phyloP scores from a whole-genome alignment of 2,797 vertebrate genomes.

The Rhabdomys pumilio region DNA sequence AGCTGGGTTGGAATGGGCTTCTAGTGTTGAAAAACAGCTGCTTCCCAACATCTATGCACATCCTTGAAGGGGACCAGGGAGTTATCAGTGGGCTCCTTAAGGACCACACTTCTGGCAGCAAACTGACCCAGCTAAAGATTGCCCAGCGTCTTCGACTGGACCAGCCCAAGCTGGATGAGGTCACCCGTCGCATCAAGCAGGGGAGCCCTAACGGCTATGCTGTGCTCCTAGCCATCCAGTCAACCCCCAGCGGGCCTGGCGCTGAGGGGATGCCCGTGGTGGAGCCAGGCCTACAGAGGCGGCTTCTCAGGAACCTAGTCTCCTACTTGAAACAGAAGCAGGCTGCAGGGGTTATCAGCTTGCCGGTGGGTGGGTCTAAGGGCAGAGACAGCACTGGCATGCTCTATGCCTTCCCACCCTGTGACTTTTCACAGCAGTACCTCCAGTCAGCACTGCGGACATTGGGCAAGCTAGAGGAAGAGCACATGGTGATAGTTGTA shows the following conservation, averaged over 20 bases:
- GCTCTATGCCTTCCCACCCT: constrained; percentile 98
- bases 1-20: constrained; percentile 96
- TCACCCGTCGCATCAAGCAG: constrained; percentile 95
- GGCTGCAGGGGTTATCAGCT: constrained; percentile 98
- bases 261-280: constrained; percentile 89
- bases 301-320: constrained; percentile 98
- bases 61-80: constrained; percentile 95
- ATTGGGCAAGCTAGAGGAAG: constrained; percentile 96
- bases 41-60: constrained; percentile 97
- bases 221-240: constrained; percentile 96
- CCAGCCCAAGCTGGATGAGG: constrained; percentile 98
- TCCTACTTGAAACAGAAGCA: constrained; percentile 99
- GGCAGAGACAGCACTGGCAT: constrained; percentile 95
- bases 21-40: constrained; percentile 99
- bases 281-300: constrained; percentile 95
- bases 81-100: constrained; percentile 94
- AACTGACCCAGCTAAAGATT: constrained; percentile 96
- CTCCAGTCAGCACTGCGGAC: constrained; percentile 96
- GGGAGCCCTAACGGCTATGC: constrained; percentile 96
- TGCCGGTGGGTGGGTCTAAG: constrained; percentile 95
- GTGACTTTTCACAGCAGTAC: constrained; percentile 98
- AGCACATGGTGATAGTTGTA: constrained; percentile 98
- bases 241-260: constrained; percentile 90
- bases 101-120: constrained; percentile 92
- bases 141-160: constrained; percentile 98